phyloP scores from a whole-genome alignment of 2,113 vertebrate genomes.

The Malurus cyaneus region DNA sequence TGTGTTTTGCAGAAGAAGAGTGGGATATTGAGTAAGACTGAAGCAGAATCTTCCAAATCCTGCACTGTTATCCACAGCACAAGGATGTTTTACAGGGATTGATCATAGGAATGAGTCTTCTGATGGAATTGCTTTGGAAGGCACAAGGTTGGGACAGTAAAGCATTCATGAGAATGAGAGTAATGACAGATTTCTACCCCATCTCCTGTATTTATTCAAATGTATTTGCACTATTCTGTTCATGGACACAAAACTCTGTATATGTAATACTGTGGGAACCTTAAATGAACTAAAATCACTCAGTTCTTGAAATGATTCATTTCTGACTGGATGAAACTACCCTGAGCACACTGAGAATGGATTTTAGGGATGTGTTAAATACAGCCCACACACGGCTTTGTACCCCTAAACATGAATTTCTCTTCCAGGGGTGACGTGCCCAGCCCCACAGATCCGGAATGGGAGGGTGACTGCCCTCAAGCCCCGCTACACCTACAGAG shows the following conservation, averaged over 20 bases:
- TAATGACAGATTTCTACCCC: not conserved
- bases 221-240: not conserved
- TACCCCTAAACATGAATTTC: not conserved
- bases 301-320: not conserved
- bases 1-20: not conserved
- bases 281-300: not conserved
- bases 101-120: not conserved
- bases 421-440: constrained; percentile 43
- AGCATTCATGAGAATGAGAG: not conserved
- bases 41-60: not conserved
- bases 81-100: not conserved
- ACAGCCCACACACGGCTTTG: rapidly evolving
- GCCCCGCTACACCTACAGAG: constrained; percentile 24
- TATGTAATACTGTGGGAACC: not conserved
- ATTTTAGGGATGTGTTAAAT: rapidly evolving
- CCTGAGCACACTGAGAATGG: not conserved
- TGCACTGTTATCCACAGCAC: not conserved
- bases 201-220: not conserved
- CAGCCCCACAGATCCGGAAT: not conserved
- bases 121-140: not conserved
- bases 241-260: not conserved
- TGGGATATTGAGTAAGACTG: not conserved
- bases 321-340: not conserved
- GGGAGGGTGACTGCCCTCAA: not conserved
- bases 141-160: not conserved